These are phyloP conservation scores for Myotis planiceps DNA, from an alignment of 2,797 vertebrate species.

Conservation along the genomic window DNA sequence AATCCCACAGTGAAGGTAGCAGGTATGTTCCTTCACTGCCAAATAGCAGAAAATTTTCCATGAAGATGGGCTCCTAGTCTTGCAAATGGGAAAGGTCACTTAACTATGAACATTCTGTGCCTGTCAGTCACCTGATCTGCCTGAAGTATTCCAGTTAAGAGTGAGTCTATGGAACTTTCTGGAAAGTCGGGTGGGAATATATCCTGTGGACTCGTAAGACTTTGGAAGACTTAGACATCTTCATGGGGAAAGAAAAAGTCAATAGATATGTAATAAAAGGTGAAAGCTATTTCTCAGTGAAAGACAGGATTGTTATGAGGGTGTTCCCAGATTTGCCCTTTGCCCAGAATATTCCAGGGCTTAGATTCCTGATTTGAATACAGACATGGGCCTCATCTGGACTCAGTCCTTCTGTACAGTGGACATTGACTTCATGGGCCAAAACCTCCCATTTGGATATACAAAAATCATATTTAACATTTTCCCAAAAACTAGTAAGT, in stretches of 20 bases:
- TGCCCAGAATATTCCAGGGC: not conserved
- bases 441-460: constrained; percentile 11
- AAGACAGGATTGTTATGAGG: not conserved
- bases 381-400: not conserved
- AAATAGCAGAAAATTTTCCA: not conserved
- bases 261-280: not conserved
- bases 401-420: not conserved
- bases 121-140: not conserved
- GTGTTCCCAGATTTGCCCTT: not conserved
- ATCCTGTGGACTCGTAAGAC: not conserved
- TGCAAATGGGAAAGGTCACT: not conserved
- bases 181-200: not conserved
- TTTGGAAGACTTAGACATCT: not conserved
- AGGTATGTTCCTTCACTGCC: not conserved
- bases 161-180: not conserved
- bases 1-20: not conserved
- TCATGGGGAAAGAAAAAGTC: not conserved
- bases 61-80: not conserved
- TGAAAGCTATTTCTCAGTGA: not conserved
- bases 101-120: not conserved
- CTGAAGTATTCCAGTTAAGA: not conserved
- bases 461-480: constrained; percentile 35
- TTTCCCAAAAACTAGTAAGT: not conserved
- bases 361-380: not conserved
- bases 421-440: not conserved